Evolutionary conservation across 2,113 vertebrate genomes (phyloP).

Genomic region (Mus spicilegus): DNA sequence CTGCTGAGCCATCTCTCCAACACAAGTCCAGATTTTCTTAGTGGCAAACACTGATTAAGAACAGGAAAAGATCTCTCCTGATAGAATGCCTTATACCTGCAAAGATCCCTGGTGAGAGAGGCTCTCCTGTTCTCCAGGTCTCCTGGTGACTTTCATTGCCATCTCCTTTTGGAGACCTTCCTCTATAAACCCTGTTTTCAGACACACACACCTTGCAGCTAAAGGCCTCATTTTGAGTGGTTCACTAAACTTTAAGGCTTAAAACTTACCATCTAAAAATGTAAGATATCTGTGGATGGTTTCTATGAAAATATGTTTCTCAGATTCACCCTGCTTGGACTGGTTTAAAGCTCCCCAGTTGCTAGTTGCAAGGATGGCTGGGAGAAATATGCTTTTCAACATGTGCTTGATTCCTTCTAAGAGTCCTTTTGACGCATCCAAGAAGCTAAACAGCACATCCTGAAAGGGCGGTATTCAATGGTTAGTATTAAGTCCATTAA

Average conservation of each 20-base stretch:
- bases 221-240: constrained; percentile 51
- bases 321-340: constrained; percentile 85
- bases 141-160: neutral
- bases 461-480: constrained; percentile 79
- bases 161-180: neutral
- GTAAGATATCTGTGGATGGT: constrained; percentile 86
- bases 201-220: neutral
- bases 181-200: neutral
- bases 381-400: constrained; percentile 85
- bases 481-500: constrained; percentile 48
- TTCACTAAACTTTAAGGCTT: constrained; percentile 53
- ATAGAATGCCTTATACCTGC: neutral
- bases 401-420: constrained; percentile 84
- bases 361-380: constrained; percentile 86
- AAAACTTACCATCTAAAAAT: constrained; percentile 89
- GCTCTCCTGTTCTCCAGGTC: neutral
- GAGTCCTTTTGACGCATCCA: constrained; percentile 90
- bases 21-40: neutral
- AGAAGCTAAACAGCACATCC: constrained; percentile 88
- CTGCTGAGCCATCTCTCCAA: neutral
- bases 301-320: constrained; percentile 87
- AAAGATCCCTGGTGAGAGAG: neutral
- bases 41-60: constrained; percentile 6
- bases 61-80: constrained; percentile 34
- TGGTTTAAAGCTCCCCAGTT: constrained; percentile 89